Conservation (phyloP, 2,888 invertebrate genomes). For the Drosophila hamatofila region DNA sequence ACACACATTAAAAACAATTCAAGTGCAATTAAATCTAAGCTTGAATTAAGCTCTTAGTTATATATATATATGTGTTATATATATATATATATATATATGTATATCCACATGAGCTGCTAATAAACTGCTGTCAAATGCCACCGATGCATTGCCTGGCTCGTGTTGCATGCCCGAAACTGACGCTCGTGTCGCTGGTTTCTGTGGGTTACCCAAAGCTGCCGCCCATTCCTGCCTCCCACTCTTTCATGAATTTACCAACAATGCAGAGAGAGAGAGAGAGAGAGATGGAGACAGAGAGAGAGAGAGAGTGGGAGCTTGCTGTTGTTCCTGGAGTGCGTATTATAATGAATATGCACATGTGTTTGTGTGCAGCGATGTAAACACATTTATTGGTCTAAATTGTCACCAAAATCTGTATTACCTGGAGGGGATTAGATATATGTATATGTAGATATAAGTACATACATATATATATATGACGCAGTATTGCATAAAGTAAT, state of each 20-base stretch:
- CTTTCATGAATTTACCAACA: not conserved
- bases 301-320: not conserved
- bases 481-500: slow-evolving; percentile 14
- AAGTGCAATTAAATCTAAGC: not conserved
- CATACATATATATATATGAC: not conserved
- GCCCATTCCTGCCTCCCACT: not conserved
- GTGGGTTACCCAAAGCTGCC: slow-evolving; percentile 7
- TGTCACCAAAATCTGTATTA: not conserved
- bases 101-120: slow-evolving; percentile 8
- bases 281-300: not conserved
- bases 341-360: slow-evolving; percentile 10
- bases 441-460: no score
- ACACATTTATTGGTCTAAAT: slow-evolving; percentile 10
- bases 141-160: not conserved
- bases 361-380: slow-evolving; percentile 5
- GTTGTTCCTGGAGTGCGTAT: not conserved
- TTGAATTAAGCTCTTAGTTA: slow-evolving; percentile 1
- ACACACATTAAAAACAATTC: not conserved
- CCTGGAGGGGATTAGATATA: not conserved
- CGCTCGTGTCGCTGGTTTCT: not conserved
- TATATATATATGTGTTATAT: not conserved
- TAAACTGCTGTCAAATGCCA: slow-evolving; percentile 9
- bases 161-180: not conserved
- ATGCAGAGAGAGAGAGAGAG: not conserved
- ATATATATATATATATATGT: not conserved